Base-by-base conservation (phyloP, 2,888 invertebrate species). In the Leptinotarsa haldemani region DNA sequence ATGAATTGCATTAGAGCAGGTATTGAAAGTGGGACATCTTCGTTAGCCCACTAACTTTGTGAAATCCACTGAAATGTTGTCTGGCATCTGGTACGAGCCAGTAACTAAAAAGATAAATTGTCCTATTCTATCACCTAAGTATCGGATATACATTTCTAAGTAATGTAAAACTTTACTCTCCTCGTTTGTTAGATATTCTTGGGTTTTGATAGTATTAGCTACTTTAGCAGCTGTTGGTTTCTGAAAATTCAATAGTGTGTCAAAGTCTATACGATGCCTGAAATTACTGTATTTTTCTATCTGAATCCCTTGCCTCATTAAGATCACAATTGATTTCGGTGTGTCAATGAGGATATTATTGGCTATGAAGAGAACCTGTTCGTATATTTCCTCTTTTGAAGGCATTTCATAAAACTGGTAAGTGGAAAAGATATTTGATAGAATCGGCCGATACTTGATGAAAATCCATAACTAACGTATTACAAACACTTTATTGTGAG, bases 201-300 rank as follows among this genome's bases (percentile, higher is more conserved):
- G 56, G n/a, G 68, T 53, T 69, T 69, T 69, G 20, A 69, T 13
- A 58, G 58, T 58, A 67, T 67, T 56, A 69, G n/a, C n/a, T n/a
- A n/a, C n/a, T n/a, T n/a, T n/a, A n/a, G 56, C 58, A 20, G 30
- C 13, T 16, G 46, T 56, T 46, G 64, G 64, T 46, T 64, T 64
- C 20, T 64, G 64, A 18, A 46, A 12, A 13, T 64, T 46, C n/a
- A 64, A 18, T n/a, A 64, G 46, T 64, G 47, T 47, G 16, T 40
- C 40, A 64, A 46, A 64, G 64, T 64, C 64, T 46, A 40, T 46
- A 46, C 46, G 46, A 12, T 20, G 46, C 64, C 47, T 47, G 20
- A 64, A 64, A 25, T 40, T 18, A 64, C 4, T 5, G 1, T 64
- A 64, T 46, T 64, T 64, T 9, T 64, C 4, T 5, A 64, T 46